A percentile compares a stretch with the other conserved stretches of the same genome.
Evolutionary conservation across 1,140 invertebrate genomes (phyloP).

Genomic region (Saccostrea glomerata): DNA sequence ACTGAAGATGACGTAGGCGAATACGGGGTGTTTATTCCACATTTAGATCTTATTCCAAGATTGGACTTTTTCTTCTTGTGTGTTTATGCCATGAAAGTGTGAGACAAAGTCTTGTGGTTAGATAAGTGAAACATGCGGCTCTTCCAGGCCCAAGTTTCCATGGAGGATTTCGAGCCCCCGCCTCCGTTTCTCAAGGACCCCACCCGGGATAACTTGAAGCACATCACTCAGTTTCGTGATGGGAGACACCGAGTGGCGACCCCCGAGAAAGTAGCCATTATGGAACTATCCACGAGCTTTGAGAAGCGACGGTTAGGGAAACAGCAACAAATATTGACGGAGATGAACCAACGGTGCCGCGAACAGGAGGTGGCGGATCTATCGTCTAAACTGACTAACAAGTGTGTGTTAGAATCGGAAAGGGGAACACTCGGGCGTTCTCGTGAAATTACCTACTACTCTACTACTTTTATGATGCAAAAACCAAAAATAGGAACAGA

Average conservation of each 20-base stretch:
- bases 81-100: background rate
- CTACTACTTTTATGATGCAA: constrained; percentile 45
- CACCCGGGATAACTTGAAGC: constrained; percentile 56
- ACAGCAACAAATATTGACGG: constrained; percentile 66
- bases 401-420: constrained; percentile 48
- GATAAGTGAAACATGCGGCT: constrained; percentile 51
- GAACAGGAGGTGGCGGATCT: constrained; percentile 66
- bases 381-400: constrained; percentile 55
- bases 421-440: constrained; percentile 33
- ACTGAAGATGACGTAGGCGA: background rate
- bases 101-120: background rate
- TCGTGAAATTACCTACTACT: constrained; percentile 50
- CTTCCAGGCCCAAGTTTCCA: constrained; percentile 54
- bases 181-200: constrained; percentile 61
- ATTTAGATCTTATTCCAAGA: background rate
- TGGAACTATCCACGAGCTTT: constrained; percentile 66
- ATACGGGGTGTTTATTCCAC: background rate
- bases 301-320: constrained; percentile 66
- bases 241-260: constrained; percentile 64
- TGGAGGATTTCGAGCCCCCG: constrained; percentile 54
- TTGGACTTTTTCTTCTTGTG: constrained; percentile 11
- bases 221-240: constrained; percentile 58
- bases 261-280: constrained; percentile 66
- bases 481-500: constrained; percentile 30
- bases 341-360: constrained; percentile 64